phyloP scores from a whole-genome alignment of 2,113 vertebrate genomes.

The Dasyornis broadbenti region DNA sequence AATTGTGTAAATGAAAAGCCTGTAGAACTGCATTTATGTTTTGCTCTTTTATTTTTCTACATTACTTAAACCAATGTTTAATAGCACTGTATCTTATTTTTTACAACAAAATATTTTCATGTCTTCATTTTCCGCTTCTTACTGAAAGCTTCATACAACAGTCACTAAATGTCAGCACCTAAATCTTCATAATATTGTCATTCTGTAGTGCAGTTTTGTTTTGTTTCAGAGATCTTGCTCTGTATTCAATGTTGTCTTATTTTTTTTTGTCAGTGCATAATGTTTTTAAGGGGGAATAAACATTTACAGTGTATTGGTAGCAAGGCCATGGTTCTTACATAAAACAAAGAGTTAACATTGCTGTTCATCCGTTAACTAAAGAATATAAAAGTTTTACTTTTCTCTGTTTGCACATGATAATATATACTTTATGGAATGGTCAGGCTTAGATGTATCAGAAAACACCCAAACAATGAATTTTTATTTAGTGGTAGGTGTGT shows the following conservation, averaged over 20 bases:
- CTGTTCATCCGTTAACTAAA: neutral
- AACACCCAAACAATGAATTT: neutral
- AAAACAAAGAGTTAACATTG: neutral
- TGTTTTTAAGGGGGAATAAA: neutral
- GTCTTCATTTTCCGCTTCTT: neutral
- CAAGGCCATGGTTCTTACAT: neutral
- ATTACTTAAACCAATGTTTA: conserved; percentile 39
- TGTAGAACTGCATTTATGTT: conserved; percentile 11
- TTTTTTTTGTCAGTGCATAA: neutral
- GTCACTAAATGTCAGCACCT: conserved; percentile 39
- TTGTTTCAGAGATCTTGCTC: neutral
- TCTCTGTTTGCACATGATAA: neutral
- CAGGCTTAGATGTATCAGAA: neutral
- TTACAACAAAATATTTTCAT: conserved; percentile 51
- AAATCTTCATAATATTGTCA: neutral
- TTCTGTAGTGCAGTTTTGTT: neutral
- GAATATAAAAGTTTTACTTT: neutral
- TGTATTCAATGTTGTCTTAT: neutral
- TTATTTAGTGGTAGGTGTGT: neutral
- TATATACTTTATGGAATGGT: neutral
- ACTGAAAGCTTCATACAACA: conserved; percentile 9
- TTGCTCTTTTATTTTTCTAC: conserved; percentile 50
- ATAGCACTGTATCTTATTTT: conserved; percentile 39
- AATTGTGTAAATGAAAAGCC: conserved; percentile 3
- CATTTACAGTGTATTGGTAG: neutral